Conservation (phyloP, 2,888 invertebrate genomes). For the Drosophila nigricruria region DNA sequence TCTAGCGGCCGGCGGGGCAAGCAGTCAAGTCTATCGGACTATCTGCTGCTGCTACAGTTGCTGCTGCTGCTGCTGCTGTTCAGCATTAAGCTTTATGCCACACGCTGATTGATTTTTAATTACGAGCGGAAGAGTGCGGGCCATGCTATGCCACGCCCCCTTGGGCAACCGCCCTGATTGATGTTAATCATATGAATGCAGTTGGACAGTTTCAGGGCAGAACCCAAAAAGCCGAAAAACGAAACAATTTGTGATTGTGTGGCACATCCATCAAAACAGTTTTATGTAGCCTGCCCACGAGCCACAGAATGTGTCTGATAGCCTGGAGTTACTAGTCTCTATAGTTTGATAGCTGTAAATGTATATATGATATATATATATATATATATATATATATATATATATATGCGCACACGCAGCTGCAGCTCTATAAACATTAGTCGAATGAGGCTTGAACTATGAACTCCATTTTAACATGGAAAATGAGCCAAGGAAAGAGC, state of each 20-base stretch:
- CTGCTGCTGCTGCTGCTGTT: not conserved
- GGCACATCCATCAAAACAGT: conserved; percentile 17
- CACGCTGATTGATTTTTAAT: conserved; percentile 77
- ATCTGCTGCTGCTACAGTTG: conserved; percentile 1
- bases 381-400: not conserved
- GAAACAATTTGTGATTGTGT: conserved; percentile 36
- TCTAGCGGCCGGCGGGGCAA: conserved; percentile 24
- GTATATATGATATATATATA: not conserved
- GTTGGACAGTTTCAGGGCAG: conserved; percentile 13
- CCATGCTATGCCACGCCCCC: not conserved
- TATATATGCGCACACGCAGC: not conserved
- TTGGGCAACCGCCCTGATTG: conserved; percentile 32
- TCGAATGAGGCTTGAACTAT: too few species aligned
- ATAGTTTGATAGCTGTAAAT: not conserved
- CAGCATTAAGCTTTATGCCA: conserved; percentile 54
- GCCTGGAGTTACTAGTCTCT: not conserved
- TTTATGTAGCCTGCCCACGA: conserved; percentile 3
- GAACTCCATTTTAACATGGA: too few species aligned
- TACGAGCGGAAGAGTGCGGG: conserved; percentile 41
- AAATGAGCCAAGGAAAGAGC: too few species aligned
- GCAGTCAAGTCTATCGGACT: conserved; percentile 16
- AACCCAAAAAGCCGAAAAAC: conserved; percentile 4
- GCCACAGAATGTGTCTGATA: not conserved
- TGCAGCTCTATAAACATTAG: too few species aligned
- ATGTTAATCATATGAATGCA: conserved; percentile 66